Evolutionary conservation across 1,140 invertebrate genomes (phyloP).

Genomic region (Drosophila orena): DNA sequence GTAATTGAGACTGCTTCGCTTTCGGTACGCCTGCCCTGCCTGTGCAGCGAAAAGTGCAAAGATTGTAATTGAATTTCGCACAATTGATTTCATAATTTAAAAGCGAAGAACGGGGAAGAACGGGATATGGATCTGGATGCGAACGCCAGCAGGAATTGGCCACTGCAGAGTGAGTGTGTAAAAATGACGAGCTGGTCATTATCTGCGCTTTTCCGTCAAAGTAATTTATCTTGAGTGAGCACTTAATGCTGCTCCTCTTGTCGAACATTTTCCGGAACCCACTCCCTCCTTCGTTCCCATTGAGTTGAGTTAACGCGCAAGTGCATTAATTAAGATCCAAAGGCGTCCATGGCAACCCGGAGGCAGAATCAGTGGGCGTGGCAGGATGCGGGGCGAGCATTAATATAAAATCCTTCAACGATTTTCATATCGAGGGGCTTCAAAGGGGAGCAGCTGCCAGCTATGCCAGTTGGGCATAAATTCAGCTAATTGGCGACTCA

Average conservation of each 20-base stretch:
- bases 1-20: slow-evolving; percentile 38
- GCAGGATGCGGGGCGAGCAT: slow-evolving; percentile 12
- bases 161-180: slow-evolving; percentile 21
- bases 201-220: slow-evolving; percentile 56
- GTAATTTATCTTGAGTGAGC: slow-evolving; percentile 78
- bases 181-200: slow-evolving; percentile 60
- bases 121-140: background rate
- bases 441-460: slow-evolving; percentile 10
- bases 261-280: slow-evolving; percentile 15
- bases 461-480: slow-evolving; percentile 24
- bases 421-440: slow-evolving; percentile 39
- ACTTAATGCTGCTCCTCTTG: slow-evolving; percentile 58
- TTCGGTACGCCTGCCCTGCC: slow-evolving; percentile 1
- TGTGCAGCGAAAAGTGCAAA: slow-evolving; percentile 42
- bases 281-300: slow-evolving; percentile 8
- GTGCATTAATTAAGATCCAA: slow-evolving; percentile 78
- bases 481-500: slow-evolving; percentile 32
- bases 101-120: slow-evolving; percentile 4
- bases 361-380: background rate
- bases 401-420: slow-evolving; percentile 39
- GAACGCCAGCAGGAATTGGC: slow-evolving; percentile 11
- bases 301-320: slow-evolving; percentile 70
- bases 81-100: slow-evolving; percentile 69
- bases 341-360: slow-evolving; percentile 57
- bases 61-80: slow-evolving; percentile 58